Evolutionary conservation across 1,140 invertebrate genomes (phyloP).

Genomic region (Drosophila asahinai): DNA sequence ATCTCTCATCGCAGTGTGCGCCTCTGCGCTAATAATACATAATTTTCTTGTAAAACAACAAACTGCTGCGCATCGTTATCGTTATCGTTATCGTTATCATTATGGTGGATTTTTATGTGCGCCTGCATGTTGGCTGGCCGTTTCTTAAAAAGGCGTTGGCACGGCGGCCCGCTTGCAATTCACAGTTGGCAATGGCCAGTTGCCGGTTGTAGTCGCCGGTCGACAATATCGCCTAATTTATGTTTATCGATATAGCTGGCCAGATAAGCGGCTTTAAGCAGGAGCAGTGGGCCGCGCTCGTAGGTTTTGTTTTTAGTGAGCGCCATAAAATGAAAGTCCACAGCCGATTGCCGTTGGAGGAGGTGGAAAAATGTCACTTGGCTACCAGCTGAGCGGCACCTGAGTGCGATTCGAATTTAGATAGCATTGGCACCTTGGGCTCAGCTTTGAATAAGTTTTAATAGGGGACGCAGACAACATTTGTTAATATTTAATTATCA

Average conservation of each 20-base stretch:
- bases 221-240: conserved; percentile 78
- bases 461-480: not conserved
- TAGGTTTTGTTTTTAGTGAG: conserved; percentile 75
- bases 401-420: conserved; percentile 5
- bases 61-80: conserved; percentile 79
- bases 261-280: conserved; percentile 69
- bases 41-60: conserved; percentile 83
- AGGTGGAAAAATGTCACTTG: conserved; percentile 31
- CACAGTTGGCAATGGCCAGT: conserved; percentile 15
- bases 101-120: conserved; percentile 79
- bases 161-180: conserved; percentile 15
- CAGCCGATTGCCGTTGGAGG: conserved; percentile 27
- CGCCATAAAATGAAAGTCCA: conserved; percentile 62
- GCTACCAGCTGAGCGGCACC: conserved; percentile 31
- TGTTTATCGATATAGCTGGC: conserved; percentile 77
- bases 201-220: conserved; percentile 18
- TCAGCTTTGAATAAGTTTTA: conserved; percentile 1
- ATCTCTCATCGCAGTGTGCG: conserved; percentile 26
- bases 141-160: conserved; percentile 60
- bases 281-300: conserved; percentile 58
- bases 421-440: conserved; percentile 8
- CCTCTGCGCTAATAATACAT: conserved; percentile 73
- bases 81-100: conserved; percentile 79
- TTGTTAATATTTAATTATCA: not conserved
- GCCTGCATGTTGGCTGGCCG: conserved; percentile 72